Evolutionary conservation across 1,140 invertebrate species (phyloP).

Genomic region (Scylla paramamosain): DNA sequence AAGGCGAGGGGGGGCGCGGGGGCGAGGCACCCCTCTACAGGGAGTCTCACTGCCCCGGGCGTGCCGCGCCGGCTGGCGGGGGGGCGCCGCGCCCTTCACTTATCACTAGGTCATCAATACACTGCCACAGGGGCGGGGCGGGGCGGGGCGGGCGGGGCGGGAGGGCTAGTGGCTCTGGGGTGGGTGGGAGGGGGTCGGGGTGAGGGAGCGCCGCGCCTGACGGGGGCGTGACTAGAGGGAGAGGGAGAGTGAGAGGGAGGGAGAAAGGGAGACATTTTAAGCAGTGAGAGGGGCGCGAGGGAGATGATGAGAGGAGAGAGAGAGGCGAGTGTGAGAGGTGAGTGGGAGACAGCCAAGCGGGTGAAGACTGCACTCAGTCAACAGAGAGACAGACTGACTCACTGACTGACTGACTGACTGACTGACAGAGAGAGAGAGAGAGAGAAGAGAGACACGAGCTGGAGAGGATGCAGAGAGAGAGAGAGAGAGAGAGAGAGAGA

Average conservation of each 20-base stretch:
- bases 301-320: not conserved
- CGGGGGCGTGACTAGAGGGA: not conserved
- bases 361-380: too few relatives aligned
- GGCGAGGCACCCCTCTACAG: too few relatives aligned
- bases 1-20: too few relatives aligned
- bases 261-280: not conserved
- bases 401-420: too few relatives aligned
- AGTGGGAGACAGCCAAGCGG: not conserved
- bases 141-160: not conserved
- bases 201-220: not conserved
- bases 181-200: not conserved
- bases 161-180: not conserved
- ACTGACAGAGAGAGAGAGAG: not conserved
- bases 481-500: not conserved
- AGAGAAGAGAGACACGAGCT: too few relatives aligned
- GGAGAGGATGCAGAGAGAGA: not conserved
- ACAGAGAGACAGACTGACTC: too few relatives aligned
- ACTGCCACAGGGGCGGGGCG: not conserved
- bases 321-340: not conserved
- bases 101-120: too few relatives aligned
- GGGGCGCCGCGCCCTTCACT: not conserved
- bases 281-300: not conserved
- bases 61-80: not conserved
- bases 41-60: not conserved
- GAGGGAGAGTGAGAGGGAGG: not conserved